Evolutionary conservation across 1,140 invertebrate species (phyloP).

Genomic region (Bathynomus jamesi): DNA sequence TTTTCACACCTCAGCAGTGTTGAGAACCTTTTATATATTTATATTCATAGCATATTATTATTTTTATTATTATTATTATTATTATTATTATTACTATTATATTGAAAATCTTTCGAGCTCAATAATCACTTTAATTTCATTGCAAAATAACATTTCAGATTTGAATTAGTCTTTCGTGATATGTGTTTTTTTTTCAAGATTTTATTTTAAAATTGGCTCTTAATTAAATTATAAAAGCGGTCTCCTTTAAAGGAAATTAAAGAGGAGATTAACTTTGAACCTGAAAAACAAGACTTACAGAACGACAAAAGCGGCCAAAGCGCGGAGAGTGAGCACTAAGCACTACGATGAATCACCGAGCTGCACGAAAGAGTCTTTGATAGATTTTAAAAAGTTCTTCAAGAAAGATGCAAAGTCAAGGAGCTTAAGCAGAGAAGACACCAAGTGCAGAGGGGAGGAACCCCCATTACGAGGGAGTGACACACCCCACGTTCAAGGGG

Average conservation of each 20-base stretch:
- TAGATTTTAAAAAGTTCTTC: not conserved
- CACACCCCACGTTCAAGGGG: not conserved
- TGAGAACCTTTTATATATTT: no score
- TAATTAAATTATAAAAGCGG: no score
- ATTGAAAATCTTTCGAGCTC: no score
- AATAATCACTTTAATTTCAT: no score
- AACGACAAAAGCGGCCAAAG: not conserved
- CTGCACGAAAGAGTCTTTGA: not conserved
- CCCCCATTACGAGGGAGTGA: not conserved
- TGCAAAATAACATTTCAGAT: no score
- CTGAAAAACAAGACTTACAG: not conserved
- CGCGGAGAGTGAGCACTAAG: not conserved
- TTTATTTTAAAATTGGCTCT: no score
- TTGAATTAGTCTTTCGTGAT: no score
- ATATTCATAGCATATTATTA: no score
- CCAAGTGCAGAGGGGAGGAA: not conserved
- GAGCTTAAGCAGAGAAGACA: not conserved
- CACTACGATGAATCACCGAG: not conserved
- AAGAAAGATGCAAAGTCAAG: not conserved
- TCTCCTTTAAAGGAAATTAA: not conserved
- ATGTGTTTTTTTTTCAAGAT: no score
- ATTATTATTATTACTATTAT: no score
- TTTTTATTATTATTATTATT: no score
- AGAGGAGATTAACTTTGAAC: not conserved
- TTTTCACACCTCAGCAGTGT: no score